Evolutionary conservation across 2,113 vertebrate species (phyloP).

Genomic region (Podiceps cristatus): DNA sequence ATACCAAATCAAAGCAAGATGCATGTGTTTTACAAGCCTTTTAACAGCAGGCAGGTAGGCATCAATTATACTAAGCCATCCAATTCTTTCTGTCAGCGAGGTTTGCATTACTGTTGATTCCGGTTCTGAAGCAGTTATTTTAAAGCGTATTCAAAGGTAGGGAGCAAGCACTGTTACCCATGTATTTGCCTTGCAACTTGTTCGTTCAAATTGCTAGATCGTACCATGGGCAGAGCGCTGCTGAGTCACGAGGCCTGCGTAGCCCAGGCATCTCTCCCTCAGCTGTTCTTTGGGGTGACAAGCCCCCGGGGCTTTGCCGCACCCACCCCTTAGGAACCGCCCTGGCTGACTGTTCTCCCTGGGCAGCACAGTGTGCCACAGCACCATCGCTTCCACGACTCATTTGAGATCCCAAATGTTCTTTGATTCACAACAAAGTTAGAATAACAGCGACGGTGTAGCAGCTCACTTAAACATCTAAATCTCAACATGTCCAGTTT

Average conservation of each 20-base stretch:
- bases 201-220: not conserved
- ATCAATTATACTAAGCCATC: not conserved
- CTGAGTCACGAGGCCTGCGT: rapidly evolving
- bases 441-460: not conserved
- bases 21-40: not conserved
- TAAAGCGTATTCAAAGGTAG: not conserved
- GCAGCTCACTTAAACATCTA: not conserved
- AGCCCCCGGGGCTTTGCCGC: rapidly evolving
- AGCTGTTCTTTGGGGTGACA: not conserved
- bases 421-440: not conserved
- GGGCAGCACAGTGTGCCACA: not conserved
- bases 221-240: not conserved
- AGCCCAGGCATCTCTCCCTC: not conserved
- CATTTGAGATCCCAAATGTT: not conserved
- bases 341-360: not conserved
- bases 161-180: not conserved
- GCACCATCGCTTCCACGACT: too few relatives aligned
- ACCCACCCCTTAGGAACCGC: not conserved
- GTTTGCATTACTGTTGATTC: not conserved
- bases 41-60: not conserved
- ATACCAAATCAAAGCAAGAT: not conserved
- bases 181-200: not conserved
- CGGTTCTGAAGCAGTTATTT: not conserved
- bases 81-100: not conserved
- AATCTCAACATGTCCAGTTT: not conserved